phyloP scores from a whole-genome alignment of 2,888 invertebrate genomes.

The Amphimallon solstitiale region DNA sequence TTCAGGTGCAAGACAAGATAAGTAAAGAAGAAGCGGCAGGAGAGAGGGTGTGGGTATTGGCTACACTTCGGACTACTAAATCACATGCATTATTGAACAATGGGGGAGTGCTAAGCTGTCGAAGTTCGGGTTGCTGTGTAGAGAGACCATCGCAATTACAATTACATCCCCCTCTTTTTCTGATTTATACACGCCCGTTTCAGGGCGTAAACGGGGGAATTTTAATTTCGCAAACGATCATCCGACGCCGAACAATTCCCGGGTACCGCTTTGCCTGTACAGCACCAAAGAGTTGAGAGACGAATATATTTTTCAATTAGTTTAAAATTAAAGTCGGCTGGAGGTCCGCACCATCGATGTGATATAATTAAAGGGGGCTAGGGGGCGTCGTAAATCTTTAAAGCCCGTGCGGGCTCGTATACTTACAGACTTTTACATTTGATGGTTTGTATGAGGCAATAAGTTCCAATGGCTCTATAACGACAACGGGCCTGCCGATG shows the following conservation, averaged over 20 bases:
- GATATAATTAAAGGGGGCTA: conserved; percentile 37
- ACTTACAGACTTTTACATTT: conserved; percentile 29
- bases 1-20: conserved; percentile 52
- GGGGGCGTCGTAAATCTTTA: conserved; percentile 35
- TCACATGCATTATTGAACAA: conserved; percentile 61
- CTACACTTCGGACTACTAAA: conserved; percentile 57
- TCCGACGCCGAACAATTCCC: conserved; percentile 1
- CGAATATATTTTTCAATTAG: conserved; percentile 55
- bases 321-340: conserved; percentile 51
- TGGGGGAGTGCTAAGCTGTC: conserved; percentile 53
- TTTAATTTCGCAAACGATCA: conserved; percentile 53
- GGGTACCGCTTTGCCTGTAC: neutral
- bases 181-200: conserved; percentile 48
- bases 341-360: conserved; percentile 19
- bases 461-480: conserved; percentile 46
- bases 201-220: conserved; percentile 47
- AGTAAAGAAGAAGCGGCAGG: neutral
- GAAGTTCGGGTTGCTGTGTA: conserved; percentile 52
- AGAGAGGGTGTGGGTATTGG: conserved; percentile 47
- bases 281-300: conserved; percentile 44
- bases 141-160: conserved; percentile 55
- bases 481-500: conserved; percentile 33
- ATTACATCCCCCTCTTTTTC: conserved; percentile 46
- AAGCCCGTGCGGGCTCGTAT: neutral
- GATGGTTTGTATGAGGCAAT: conserved; percentile 43